These are phyloP conservation scores for Matsumyia berberina DNA, from an alignment of 2,888 invertebrate genomes.

Conservation along the genomic window DNA sequence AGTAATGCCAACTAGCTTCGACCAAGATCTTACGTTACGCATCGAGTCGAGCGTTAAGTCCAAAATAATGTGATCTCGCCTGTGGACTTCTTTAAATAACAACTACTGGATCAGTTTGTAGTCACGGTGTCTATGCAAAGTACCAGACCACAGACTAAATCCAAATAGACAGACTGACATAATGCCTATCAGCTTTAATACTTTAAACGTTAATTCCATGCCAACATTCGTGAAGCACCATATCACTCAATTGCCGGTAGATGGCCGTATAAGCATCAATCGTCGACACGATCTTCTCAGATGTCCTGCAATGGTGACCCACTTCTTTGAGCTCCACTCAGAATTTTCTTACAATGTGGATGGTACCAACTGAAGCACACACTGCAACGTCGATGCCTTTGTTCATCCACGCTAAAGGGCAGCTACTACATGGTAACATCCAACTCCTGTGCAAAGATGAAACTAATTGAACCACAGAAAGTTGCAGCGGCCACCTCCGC, in stretches of 20 bases:
- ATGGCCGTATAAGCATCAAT: slow-evolving; percentile 26
- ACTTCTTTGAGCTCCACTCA: slow-evolving; percentile 18
- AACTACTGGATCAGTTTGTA: too few species aligned
- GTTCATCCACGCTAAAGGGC: slow-evolving; percentile 31
- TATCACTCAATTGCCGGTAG: slow-evolving; percentile 15
- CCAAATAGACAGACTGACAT: too few species aligned
- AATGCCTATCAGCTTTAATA: too few species aligned
- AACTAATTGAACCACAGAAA: slow-evolving; percentile 13
- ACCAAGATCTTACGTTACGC: too few species aligned
- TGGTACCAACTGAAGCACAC: slow-evolving; percentile 4
- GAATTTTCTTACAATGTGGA: not conserved
- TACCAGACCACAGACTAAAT: too few species aligned
- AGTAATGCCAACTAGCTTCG: too few species aligned
- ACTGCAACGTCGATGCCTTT: slow-evolving; percentile 4
- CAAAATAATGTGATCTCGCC: too few species aligned
- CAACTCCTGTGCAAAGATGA: slow-evolving; percentile 20
- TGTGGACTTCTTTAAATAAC: too few species aligned
- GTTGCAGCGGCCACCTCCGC: not conserved
- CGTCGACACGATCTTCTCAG: not conserved
- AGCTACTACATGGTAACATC: slow-evolving; percentile 8
- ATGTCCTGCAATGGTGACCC: slow-evolving; percentile 37
- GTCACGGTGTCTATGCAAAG: too few species aligned
- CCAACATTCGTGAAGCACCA: not conserved
- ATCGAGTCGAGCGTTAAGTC: too few species aligned
- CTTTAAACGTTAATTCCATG: not conserved